Conservation (phyloP, 2,113 vertebrate genomes). For the Callorhinus ursinus region DNA sequence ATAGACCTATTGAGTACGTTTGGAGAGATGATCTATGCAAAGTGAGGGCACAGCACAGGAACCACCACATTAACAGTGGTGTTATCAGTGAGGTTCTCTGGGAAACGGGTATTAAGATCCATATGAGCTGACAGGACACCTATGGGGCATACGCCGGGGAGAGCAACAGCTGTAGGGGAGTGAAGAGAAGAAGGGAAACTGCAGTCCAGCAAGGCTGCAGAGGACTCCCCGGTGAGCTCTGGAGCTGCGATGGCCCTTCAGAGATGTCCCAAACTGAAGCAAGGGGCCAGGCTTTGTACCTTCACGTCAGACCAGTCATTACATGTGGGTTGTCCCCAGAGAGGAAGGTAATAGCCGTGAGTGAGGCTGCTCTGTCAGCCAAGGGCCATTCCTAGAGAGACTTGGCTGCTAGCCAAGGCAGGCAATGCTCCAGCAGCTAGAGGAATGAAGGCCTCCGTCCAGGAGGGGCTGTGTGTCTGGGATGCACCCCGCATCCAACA, state of each 20-base stretch:
- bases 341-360: not conserved
- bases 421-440: not conserved
- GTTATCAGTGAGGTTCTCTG: not conserved
- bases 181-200: not conserved
- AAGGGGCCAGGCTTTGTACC: not conserved
- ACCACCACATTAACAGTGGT: accelerated
- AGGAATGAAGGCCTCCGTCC: not conserved
- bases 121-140: not conserved
- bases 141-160: too few relatives aligned
- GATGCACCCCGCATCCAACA: not conserved
- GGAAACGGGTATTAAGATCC: not conserved
- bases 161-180: not conserved
- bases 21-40: not conserved
- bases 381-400: not conserved
- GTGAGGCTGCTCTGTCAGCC: not conserved
- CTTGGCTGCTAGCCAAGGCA: not conserved
- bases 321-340: not conserved
- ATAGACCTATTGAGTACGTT: not conserved
- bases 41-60: not conserved
- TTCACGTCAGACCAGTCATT: not conserved
- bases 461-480: not conserved
- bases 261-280: not conserved
- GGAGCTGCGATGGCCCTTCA: not conserved
- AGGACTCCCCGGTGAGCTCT: not conserved
- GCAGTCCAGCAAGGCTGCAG: not conserved